Percentiles rank a stretch among this genome's conserved stretches.
These are phyloP conservation scores for Strigops habroptila DNA, from an alignment of 2,113 vertebrate species.

Conservation along the genomic window DNA sequence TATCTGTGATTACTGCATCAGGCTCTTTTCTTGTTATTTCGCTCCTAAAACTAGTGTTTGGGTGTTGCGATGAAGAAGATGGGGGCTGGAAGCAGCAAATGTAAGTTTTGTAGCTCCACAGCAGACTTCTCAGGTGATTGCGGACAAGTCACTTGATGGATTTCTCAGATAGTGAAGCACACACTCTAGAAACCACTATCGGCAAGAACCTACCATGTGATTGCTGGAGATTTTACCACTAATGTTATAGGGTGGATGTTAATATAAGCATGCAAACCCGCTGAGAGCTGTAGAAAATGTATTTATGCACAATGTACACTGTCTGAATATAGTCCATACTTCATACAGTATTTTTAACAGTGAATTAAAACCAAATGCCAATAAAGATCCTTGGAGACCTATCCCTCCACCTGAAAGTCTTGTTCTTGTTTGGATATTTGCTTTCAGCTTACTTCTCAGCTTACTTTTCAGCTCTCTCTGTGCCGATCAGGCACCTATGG, in stretches of 20 bases:
- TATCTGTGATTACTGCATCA: neutral
- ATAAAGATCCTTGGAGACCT: neutral
- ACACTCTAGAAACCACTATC: neutral
- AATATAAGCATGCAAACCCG: neutral
- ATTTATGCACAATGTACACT: neutral
- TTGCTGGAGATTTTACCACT: neutral
- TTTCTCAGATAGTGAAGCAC: neutral
- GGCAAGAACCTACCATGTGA: neutral
- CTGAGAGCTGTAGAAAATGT: neutral
- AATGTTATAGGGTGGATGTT: neutral
- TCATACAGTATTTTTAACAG: conserved; percentile 6
- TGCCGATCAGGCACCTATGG: neutral
- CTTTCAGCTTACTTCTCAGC: neutral
- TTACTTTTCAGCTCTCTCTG: neutral
- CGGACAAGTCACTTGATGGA: neutral
- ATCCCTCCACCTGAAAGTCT: neutral
- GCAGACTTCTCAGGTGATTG: neutral
- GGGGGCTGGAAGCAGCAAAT: neutral
- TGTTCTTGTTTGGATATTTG: neutral
- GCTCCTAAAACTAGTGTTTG: neutral
- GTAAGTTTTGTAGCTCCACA: neutral
- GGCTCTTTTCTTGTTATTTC: neutral
- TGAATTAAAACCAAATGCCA: neutral
- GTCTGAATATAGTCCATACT: neutral
- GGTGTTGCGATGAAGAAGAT: neutral